These are phyloP conservation scores for Papilio gigon DNA, from an alignment of 2,888 invertebrate species.

Conservation along the genomic window DNA sequence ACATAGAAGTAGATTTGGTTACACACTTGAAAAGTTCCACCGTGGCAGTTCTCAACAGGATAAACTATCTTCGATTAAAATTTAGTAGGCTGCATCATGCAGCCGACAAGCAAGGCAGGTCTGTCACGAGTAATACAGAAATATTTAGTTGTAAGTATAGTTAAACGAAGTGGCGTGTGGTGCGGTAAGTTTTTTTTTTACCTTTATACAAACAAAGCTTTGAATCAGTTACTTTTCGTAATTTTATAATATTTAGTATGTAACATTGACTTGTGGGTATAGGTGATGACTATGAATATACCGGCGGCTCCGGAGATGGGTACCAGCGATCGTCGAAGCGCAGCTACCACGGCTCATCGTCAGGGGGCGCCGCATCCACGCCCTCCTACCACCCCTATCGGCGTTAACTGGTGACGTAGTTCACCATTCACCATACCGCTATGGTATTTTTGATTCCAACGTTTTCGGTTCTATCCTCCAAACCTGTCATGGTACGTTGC, in stretches of 20 bases:
- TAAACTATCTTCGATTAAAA: too few species aligned
- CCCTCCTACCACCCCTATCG: slow-evolving; percentile 79
- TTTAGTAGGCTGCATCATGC: too few species aligned
- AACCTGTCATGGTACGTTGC: slow-evolving; percentile 43
- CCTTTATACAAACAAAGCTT: slow-evolving; percentile 43
- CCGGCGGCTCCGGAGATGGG: slow-evolving; percentile 78
- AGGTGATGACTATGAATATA: slow-evolving; percentile 80
- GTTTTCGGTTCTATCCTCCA: slow-evolving; percentile 34
- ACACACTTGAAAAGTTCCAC: not conserved
- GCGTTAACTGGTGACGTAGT: slow-evolving; percentile 62
- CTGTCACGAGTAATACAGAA: not conserved
- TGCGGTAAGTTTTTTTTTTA: slow-evolving; percentile 39
- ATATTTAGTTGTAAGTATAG: not conserved
- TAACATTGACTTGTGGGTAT: slow-evolving; percentile 35
- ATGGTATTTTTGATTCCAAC: slow-evolving; percentile 48
- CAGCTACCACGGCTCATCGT: slow-evolving; percentile 68
- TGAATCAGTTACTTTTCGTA: slow-evolving; percentile 44
- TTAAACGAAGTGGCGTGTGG: slow-evolving; percentile 33
- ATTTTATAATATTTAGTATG: slow-evolving; percentile 37
- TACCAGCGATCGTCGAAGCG: slow-evolving; percentile 77
- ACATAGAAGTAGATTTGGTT: not conserved
- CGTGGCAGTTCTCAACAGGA: too few species aligned
- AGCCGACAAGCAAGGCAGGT: not conserved
- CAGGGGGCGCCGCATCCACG: slow-evolving; percentile 66
- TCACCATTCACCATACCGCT: slow-evolving; percentile 45